Conservation (phyloP, 2,888 invertebrate species). For the Diaprepes abbreviatus region DNA sequence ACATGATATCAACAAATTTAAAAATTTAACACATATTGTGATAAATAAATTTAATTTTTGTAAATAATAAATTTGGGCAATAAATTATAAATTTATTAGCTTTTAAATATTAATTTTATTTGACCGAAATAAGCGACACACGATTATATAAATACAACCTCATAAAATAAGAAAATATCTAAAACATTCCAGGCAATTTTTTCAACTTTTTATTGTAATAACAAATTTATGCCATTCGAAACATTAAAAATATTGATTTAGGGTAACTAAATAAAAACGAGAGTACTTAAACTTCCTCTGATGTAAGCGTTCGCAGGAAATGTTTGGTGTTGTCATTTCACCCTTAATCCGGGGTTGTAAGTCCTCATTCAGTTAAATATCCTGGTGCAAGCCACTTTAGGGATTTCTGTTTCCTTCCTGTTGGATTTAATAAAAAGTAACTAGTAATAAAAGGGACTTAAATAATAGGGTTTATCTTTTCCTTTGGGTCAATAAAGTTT, state of each 20-base stretch:
- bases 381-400: conserved; percentile 25
- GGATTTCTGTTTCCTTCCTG: conserved; percentile 23
- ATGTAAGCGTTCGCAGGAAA: conserved; percentile 21
- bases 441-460: conserved; percentile 19
- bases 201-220: too few relatives aligned
- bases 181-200: too few relatives aligned
- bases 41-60: too few relatives aligned
- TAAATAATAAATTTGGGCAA: too few relatives aligned
- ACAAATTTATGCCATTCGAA: too few relatives aligned
- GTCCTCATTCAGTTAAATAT: conserved; percentile 17
- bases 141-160: too few relatives aligned
- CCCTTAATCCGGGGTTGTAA: conserved; percentile 22
- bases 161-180: too few relatives aligned
- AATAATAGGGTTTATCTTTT: conserved; percentile 6
- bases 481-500: background rate
- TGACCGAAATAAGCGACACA: too few relatives aligned
- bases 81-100: too few relatives aligned
- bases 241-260: conserved; percentile 1
- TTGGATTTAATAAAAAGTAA: conserved; percentile 20
- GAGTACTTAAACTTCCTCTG: conserved; percentile 1
- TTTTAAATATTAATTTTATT: too few relatives aligned
- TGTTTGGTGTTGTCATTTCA: conserved; percentile 27
- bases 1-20: too few relatives aligned
- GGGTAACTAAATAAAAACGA: conserved; percentile 14
- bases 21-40: too few relatives aligned